Conservation (phyloP, 2,888 invertebrate species). For the Diogma glabrata region DNA sequence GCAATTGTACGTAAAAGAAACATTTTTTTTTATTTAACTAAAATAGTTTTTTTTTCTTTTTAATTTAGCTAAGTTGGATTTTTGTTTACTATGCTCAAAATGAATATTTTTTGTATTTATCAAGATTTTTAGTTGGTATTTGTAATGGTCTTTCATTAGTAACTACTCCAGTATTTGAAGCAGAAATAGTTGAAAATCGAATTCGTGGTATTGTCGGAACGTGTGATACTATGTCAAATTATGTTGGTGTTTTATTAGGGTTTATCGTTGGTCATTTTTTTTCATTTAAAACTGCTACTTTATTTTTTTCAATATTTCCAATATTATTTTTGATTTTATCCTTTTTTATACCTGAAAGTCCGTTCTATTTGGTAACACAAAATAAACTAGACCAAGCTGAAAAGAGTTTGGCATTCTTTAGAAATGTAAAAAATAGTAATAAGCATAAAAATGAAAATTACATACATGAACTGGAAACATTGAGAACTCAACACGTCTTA, state of each 20-base stretch:
- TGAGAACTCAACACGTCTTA: slow-evolving; percentile 22
- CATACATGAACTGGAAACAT: slow-evolving; percentile 26
- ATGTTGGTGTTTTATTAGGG: slow-evolving; percentile 28
- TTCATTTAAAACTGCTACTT: slow-evolving; percentile 25
- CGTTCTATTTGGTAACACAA: slow-evolving; percentile 26
- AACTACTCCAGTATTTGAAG: slow-evolving; percentile 26
- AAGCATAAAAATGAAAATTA: slow-evolving; percentile 25
- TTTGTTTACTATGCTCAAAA: slow-evolving; percentile 2
- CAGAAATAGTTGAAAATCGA: slow-evolving; percentile 31
- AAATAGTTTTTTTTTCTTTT: too few relatives aligned
- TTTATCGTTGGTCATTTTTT: slow-evolving; percentile 29
- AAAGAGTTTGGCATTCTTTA: slow-evolving; percentile 28
- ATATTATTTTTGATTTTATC: slow-evolving; percentile 24
- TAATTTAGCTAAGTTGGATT: slow-evolving; percentile 14
- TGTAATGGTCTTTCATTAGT: slow-evolving; percentile 10
- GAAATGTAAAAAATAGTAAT: slow-evolving; percentile 25
- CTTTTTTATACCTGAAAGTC: slow-evolving; percentile 33
- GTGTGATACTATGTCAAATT: slow-evolving; percentile 28
- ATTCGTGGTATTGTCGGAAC: slow-evolving; percentile 33
- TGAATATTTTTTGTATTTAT: background rate
- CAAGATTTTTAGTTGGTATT: slow-evolving; percentile 10
- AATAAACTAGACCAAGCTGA: slow-evolving; percentile 27
- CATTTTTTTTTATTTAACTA: too few relatives aligned
- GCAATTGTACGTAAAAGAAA: too few relatives aligned
- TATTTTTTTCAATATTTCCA: slow-evolving; percentile 23